Conservation (phyloP, 2,113 vertebrate species). For the human region DNA sequence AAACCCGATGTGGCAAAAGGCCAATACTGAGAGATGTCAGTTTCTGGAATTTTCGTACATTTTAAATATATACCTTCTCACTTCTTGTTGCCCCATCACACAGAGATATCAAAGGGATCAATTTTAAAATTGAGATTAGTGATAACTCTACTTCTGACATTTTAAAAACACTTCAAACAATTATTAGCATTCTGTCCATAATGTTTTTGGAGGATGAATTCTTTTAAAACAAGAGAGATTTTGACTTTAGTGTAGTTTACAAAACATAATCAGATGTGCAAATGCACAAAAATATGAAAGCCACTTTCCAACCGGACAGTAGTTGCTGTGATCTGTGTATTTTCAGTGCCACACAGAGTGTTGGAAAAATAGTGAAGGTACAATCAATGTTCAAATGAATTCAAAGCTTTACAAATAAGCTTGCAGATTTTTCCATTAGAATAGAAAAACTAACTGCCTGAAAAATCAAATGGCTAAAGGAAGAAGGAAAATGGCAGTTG, state of each 20-base stretch:
- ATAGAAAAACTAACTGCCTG: neutral
- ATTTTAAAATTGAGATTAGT: constrained; percentile 17
- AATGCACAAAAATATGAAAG: neutral
- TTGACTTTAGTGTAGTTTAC: neutral
- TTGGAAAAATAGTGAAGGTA: neutral
- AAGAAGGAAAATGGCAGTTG: neutral
- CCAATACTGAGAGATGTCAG: neutral
- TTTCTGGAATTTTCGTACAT: neutral
- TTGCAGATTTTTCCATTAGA: neutral
- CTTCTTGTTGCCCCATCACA: neutral
- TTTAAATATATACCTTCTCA: constrained; percentile 4
- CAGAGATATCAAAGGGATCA: neutral
- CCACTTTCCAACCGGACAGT: neutral
- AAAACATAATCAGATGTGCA: neutral
- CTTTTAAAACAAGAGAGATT: constrained; percentile 30
- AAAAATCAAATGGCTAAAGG: neutral
- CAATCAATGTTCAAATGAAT: neutral
- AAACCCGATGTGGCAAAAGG: neutral
- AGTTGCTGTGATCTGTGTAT: neutral
- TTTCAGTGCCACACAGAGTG: neutral
- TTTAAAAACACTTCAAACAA: constrained; percentile 19
- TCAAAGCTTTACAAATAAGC: neutral
- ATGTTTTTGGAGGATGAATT: neutral
- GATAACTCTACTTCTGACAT: neutral
- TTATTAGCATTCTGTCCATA: neutral